These are phyloP conservation scores for Tenthredo notha DNA, from an alignment of 2,888 invertebrate species.

Conservation along the genomic window DNA sequence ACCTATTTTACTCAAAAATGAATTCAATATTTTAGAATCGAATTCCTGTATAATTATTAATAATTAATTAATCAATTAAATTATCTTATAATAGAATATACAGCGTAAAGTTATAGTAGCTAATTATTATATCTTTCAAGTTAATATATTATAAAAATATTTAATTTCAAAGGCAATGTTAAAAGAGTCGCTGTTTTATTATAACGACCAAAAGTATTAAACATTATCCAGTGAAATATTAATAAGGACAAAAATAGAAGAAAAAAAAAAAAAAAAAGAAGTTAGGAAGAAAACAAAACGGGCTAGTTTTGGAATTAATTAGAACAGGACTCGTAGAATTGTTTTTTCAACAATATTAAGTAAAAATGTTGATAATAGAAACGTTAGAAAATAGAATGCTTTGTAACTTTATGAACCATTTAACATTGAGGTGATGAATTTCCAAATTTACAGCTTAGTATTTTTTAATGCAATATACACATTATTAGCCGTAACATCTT, in stretches of 20 bases:
- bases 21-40: constrained; percentile 49
- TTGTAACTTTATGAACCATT: constrained; percentile 70
- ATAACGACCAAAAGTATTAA: constrained; percentile 35
- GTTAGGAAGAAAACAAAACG: background rate
- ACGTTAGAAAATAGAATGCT: constrained; percentile 70
- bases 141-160: constrained; percentile 53
- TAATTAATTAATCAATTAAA: constrained; percentile 52
- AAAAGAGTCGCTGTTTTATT: constrained; percentile 46
- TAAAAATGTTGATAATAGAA: constrained; percentile 67
- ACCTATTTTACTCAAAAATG: constrained; percentile 40
- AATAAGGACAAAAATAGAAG: background rate
- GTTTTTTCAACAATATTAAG: constrained; percentile 29
- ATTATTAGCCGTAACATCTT: constrained; percentile 24
- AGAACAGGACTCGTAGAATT: constrained; percentile 45
- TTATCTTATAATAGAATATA: constrained; percentile 50
- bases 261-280: background rate
- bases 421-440: constrained; percentile 69
- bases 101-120: constrained; percentile 52
- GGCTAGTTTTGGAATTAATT: constrained; percentile 36
- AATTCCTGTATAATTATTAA: constrained; percentile 45
- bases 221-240: constrained; percentile 30
- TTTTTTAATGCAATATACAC: constrained; percentile 33
- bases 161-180: constrained; percentile 52
- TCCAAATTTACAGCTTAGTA: constrained; percentile 47
- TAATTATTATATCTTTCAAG: constrained; percentile 51